Evolutionary conservation across 2,797 vertebrate species (phyloP), one percentile per base, ranked within the genome.

Genomic region (Oreochromis grahami): DNA sequence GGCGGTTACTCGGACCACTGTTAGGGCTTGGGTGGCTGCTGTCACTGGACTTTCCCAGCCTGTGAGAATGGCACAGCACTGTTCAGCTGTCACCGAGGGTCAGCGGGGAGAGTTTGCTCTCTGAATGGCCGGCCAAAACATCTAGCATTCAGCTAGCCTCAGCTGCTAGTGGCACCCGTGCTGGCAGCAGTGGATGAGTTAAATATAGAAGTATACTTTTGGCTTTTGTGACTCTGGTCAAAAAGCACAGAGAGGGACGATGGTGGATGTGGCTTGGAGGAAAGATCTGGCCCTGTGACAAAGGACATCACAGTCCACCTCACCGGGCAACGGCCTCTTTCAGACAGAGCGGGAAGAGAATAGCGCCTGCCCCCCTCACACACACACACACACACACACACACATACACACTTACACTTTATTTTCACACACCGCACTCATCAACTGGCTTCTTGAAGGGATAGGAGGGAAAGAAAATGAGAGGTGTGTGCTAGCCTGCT

Each of bases 181-280:
- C 85, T 94, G 93, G 93, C 89, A 87, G 78, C 96, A 96, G 96
- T 94, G 95, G 96, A 95, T 84, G 86, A 95, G 97, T 97, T 99
- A 99, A 98, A 99, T 98, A 98, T 99, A 99, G 98, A 97, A 90
- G 92, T 94, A 93, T 92, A 93, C 94, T 96, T 97, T 96, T 92
- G 96, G 94, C 85, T 83, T 77, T 12, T 85, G 87, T 74, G 91
- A 88, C 84, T 92, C 86, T 32, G 77, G 86, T 87, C 79, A 83
- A 84, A 90, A 88, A 89, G 90, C 92, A 80, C 90, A 91, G 95
- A 93, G 91, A 91, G 95, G 94, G 94, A 96, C 91, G 95, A 91
- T 89, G 74, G 88, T 86, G 80, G 89, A 84, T 87, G 86, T 86
- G 8, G 38, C 36, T 70, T 70, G 88, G 93, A 94, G 94, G 96